phyloP scores from a whole-genome alignment of 1,140 invertebrate species.

The Macrosteles quadrilineatus region DNA sequence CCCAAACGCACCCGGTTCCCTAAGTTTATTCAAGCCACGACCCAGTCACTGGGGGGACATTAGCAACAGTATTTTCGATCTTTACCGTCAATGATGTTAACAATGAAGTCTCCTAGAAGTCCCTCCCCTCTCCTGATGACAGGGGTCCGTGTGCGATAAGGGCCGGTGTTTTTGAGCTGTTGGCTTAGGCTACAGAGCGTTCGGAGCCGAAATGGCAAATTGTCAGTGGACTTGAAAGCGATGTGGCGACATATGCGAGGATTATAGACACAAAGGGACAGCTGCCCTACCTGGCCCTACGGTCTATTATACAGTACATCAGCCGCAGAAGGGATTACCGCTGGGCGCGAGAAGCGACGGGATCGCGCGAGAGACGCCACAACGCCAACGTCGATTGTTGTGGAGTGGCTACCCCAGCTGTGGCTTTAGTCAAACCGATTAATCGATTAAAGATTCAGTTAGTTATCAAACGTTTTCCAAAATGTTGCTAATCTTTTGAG shows the following conservation, averaged over 20 bases:
- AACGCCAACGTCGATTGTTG: too few species aligned
- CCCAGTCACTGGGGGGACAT: too few species aligned
- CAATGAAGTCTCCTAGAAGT: not conserved
- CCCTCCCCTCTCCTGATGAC: not conserved
- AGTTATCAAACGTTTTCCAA: too few species aligned
- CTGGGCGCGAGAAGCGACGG: too few species aligned
- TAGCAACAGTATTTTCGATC: not conserved
- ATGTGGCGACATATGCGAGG: slow-evolving; percentile 33
- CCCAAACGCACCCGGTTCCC: too few species aligned
- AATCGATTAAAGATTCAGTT: too few species aligned
- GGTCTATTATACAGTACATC: slow-evolving; percentile 15
- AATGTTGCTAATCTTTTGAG: too few species aligned
- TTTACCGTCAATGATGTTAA: not conserved
- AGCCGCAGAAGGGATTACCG: not conserved
- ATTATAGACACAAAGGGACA: slow-evolving; percentile 27
- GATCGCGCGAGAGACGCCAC: too few species aligned
- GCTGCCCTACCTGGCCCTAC: slow-evolving; percentile 28
- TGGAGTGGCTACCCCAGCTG: too few species aligned
- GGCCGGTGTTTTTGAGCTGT: slow-evolving; percentile 20
- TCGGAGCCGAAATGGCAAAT: slow-evolving; percentile 33
- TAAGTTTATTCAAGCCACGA: too few species aligned
- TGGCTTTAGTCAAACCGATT: too few species aligned
- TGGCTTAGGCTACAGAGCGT: not conserved
- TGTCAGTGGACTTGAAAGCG: slow-evolving; percentile 34
- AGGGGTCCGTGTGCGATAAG: not conserved